Evolutionary conservation across 1,140 invertebrate species (phyloP).

Genomic region (Leptoteleia sp.): DNA sequence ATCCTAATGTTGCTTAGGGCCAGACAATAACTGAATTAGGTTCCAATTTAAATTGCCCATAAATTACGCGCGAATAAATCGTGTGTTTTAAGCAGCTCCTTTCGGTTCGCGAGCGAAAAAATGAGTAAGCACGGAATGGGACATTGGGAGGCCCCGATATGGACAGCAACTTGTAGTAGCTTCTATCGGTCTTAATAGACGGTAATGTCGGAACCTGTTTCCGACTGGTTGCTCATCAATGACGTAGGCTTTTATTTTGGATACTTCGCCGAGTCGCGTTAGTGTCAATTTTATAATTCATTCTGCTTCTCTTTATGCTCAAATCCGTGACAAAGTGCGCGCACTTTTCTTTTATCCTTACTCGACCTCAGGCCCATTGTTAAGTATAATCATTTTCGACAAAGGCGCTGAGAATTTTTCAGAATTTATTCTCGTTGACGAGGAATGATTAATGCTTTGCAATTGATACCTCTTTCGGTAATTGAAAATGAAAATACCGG

Average conservation of each 20-base stretch:
- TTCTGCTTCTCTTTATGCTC: slow-evolving; percentile 4
- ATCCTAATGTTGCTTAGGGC: slow-evolving; percentile 28
- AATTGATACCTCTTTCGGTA: neutral
- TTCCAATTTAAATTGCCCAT: slow-evolving; percentile 25
- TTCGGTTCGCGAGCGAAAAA: slow-evolving; percentile 13
- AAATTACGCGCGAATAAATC: slow-evolving; percentile 19
- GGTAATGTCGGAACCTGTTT: slow-evolving; percentile 53
- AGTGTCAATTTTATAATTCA: slow-evolving; percentile 36
- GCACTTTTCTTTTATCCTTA: neutral
- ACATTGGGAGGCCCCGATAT: slow-evolving; percentile 34
- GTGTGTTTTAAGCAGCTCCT: slow-evolving; percentile 12
- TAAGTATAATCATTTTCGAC: neutral
- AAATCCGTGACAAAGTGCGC: neutral
- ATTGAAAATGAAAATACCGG: too few relatives aligned
- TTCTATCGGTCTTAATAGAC: slow-evolving; percentile 42
- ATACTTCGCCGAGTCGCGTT: slow-evolving; percentile 3
- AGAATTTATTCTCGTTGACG: neutral
- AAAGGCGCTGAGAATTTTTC: neutral
- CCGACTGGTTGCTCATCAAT: slow-evolving; percentile 40
- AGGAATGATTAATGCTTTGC: neutral
- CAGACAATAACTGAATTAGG: slow-evolving; percentile 36
- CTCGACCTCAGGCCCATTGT: neutral
- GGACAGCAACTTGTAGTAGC: slow-evolving; percentile 36
- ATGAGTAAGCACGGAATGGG: slow-evolving; percentile 31
- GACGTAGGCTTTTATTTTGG: slow-evolving; percentile 43